These are phyloP conservation scores for Trichonephila inaurata DNA, from an alignment of 1,140 invertebrate species.

Conservation along the genomic window DNA sequence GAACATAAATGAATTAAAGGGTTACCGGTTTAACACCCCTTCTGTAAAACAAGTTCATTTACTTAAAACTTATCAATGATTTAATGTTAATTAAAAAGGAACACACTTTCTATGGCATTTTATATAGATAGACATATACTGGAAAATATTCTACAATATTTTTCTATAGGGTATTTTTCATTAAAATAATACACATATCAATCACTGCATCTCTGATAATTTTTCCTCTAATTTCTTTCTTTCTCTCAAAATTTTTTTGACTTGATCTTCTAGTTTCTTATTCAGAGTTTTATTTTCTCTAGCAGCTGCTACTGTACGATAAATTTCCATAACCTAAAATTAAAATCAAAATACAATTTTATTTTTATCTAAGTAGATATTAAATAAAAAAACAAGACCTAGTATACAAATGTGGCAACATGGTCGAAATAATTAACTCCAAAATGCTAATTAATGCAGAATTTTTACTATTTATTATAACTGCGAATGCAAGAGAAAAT, in stretches of 20 bases:
- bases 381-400: neutral
- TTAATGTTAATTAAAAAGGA: no score
- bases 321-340: constrained; percentile 9
- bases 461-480: no score
- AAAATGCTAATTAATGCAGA: no score
- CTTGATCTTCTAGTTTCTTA: constrained; percentile 47
- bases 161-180: no score
- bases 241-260: constrained; percentile 42
- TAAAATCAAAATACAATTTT: neutral
- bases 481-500: no score
- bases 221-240: constrained; percentile 40
- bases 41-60: no score
- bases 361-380: neutral
- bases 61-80: no score
- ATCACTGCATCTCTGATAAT: neutral
- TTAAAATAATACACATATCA: neutral
- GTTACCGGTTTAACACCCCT: no score
- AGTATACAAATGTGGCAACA: no score
- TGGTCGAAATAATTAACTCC: neutral
- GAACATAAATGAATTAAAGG: no score
- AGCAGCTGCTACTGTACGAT: neutral
- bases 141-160: neutral
- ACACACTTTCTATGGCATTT: no score
- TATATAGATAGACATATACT: no score
- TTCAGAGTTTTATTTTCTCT: constrained; percentile 28